phyloP scores from a whole-genome alignment of 2,888 invertebrate species.

The Diogma glabrata region DNA sequence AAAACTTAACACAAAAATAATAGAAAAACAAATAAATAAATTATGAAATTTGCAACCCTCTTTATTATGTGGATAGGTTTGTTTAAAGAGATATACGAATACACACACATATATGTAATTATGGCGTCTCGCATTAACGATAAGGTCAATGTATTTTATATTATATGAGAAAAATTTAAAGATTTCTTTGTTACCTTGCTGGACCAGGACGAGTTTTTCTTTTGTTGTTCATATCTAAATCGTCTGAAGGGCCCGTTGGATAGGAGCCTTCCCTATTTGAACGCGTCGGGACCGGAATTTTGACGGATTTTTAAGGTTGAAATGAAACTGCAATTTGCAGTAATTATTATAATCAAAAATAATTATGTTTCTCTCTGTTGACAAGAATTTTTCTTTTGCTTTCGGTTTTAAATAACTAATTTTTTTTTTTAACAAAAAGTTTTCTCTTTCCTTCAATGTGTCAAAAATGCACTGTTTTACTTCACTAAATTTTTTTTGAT shows the following conservation, averaged over 20 bases:
- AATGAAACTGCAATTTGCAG: background rate
- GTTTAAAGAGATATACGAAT: no score
- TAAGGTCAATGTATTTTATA: slow-evolving; percentile 8
- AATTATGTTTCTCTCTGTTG: no score
- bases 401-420: background rate
- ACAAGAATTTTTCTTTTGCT: no score
- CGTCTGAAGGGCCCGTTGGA: slow-evolving; percentile 19
- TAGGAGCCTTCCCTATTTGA: slow-evolving; percentile 19
- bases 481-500: background rate
- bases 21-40: no score
- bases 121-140: slow-evolving; percentile 7
- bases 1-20: no score
- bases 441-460: no score
- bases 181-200: slow-evolving; percentile 47
- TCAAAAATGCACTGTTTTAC: slow-evolving; percentile 10
- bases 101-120: slow-evolving; percentile 6
- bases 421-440: slow-evolving; percentile 8
- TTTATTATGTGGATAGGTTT: no score
- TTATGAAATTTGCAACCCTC: no score
- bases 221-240: slow-evolving; percentile 61
- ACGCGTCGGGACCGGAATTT: slow-evolving; percentile 22
- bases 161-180: background rate
- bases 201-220: slow-evolving; percentile 73
- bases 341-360: no score
- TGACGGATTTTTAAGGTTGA: slow-evolving; percentile 18